These are phyloP conservation scores for Choristoneura rosaceana DNA, from an alignment of 2,888 invertebrate genomes.

Conservation along the genomic window DNA sequence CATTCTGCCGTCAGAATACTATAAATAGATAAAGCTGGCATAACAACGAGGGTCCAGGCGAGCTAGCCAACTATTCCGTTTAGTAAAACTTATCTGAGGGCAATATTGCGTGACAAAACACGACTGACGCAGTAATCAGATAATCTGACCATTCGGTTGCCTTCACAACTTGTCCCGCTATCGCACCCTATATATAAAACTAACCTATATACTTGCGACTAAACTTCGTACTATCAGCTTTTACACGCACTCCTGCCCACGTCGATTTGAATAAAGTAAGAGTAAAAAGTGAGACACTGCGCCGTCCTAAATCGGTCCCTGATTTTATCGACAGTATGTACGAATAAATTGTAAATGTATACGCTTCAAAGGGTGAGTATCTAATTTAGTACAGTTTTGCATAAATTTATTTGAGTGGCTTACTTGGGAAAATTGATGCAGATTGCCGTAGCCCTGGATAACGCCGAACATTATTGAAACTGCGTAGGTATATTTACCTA, in stretches of 20 bases:
- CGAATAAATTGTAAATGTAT: conserved; percentile 60
- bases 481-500: too few species aligned
- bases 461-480: too few species aligned
- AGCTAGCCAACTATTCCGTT: neutral
- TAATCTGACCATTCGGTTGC: conserved; percentile 63
- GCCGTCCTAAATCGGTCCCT: conserved; percentile 65
- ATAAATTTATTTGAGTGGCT: neutral
- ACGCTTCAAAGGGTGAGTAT: conserved; percentile 54
- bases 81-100: conserved; percentile 55
- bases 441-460: neutral
- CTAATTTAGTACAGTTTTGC: conserved; percentile 1
- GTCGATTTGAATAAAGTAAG: conserved; percentile 74
- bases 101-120: conserved; percentile 72
- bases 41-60: neutral
- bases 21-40: conserved; percentile 4
- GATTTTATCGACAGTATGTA: conserved; percentile 64
- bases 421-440: neutral
- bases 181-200: conserved; percentile 51
- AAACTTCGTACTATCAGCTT: conserved; percentile 70
- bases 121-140: conserved; percentile 67
- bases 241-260: conserved; percentile 67
- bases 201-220: conserved; percentile 50
- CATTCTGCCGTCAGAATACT: neutral
- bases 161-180: conserved; percentile 57
- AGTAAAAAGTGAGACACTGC: conserved; percentile 71